Conservation (phyloP, 2,113 vertebrate species). For the Callithrix jacchus region DNA sequence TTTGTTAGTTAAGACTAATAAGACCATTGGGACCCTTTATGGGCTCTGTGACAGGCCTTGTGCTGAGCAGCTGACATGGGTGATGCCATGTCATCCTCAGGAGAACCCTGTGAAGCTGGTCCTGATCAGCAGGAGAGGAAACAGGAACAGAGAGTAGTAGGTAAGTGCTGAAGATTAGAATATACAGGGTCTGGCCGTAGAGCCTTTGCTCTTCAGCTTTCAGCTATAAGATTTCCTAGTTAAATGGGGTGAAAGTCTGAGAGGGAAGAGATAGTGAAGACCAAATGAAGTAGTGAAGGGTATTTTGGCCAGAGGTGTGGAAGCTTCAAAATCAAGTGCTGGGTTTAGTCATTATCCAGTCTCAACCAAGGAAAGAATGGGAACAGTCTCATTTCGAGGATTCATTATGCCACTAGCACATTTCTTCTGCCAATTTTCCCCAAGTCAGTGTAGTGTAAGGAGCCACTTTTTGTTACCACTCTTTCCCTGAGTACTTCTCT, state of each 20-base stretch:
- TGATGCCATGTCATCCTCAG: not conserved
- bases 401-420: not conserved
- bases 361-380: not conserved
- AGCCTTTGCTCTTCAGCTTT: not conserved
- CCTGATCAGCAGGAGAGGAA: not conserved
- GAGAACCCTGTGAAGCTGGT: not conserved
- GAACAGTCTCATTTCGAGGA: not conserved
- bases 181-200: not conserved
- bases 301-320: not conserved
- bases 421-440: not conserved
- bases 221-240: not conserved
- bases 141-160: not conserved
- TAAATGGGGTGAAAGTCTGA: not conserved
- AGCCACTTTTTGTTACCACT: not conserved
- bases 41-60: not conserved
- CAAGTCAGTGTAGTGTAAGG: not conserved
- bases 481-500: not conserved
- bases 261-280: not conserved
- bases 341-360: not conserved
- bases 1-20: not conserved
- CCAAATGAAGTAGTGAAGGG: slow-evolving; percentile 8
- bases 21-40: not conserved
- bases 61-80: not conserved
- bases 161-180: no score
- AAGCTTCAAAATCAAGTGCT: not conserved